phyloP scores from a whole-genome alignment of 2,797 vertebrate species.

The Pseudochaenichthys georgianus region DNA sequence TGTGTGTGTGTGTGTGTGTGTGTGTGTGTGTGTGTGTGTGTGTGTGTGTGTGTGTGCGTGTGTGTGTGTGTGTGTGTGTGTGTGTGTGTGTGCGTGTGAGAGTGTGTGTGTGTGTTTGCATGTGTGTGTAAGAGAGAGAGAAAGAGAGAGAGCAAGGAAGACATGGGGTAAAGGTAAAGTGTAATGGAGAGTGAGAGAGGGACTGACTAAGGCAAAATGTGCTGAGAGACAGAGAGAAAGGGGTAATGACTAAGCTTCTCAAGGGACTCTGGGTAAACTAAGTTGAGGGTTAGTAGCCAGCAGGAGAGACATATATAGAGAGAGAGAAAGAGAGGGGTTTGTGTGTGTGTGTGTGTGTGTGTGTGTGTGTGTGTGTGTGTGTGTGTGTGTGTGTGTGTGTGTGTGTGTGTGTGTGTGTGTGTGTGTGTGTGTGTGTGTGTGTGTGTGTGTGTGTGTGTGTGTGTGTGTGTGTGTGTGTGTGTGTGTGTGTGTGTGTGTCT shows the following conservation, averaged over 20 bases:
- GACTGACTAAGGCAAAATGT: slow-evolving; percentile 48
- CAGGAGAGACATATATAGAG: slow-evolving; percentile 23
- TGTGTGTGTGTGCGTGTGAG: not conserved
- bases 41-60: no score
- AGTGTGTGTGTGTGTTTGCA: slow-evolving; percentile 1
- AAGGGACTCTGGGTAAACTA: slow-evolving; percentile 58
- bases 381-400: no score
- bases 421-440: not conserved
- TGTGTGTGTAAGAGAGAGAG: not conserved
- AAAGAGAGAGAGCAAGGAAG: no score
- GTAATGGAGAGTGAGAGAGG: slow-evolving; percentile 34
- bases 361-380: no score
- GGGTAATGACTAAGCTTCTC: slow-evolving; percentile 53
- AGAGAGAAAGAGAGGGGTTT: not conserved
- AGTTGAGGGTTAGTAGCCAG: slow-evolving; percentile 63
- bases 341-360: no score
- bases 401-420: no score
- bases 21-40: no score
- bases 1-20: not conserved
- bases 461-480: no score
- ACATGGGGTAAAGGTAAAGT: slow-evolving; percentile 6
- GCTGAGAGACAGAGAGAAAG: slow-evolving; percentile 40
- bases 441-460: not conserved
- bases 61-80: not conserved
- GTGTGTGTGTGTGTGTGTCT: not conserved